These are phyloP conservation scores for Euclidia mi DNA, from an alignment of 2,888 invertebrate genomes.

Conservation along the genomic window DNA sequence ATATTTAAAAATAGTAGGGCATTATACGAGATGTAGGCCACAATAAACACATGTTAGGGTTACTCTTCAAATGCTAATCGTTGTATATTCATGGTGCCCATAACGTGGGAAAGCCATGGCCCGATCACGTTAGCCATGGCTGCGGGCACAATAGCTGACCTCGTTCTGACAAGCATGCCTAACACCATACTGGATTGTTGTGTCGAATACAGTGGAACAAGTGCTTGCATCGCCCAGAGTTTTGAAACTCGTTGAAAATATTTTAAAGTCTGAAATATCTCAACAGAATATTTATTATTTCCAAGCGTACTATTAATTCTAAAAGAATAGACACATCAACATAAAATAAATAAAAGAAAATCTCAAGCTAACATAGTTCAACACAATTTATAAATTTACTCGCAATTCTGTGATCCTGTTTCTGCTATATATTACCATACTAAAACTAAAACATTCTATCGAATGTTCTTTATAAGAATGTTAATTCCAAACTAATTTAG, in stretches of 20 bases:
- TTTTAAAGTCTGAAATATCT: no score
- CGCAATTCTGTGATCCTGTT: no score
- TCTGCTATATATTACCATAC: no score
- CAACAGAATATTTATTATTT: no score
- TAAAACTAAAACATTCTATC: not conserved
- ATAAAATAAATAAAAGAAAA: no score
- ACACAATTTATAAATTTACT: no score
- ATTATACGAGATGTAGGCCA: constrained; percentile 9
- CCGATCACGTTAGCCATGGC: constrained; percentile 59
- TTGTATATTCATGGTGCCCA: constrained; percentile 38
- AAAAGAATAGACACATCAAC: no score
- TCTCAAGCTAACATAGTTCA: no score
- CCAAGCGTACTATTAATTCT: no score
- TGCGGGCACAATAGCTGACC: constrained; percentile 68
- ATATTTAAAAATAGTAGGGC: not conserved
- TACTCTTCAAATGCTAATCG: constrained; percentile 45
- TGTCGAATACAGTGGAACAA: constrained; percentile 23
- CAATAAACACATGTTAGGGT: constrained; percentile 23
- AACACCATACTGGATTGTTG: constrained; percentile 43
- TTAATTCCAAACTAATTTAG: not conserved
- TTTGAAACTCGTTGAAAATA: not conserved
- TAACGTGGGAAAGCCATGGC: constrained; percentile 68
- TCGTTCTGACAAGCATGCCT: constrained; percentile 56
- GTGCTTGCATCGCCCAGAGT: not conserved
- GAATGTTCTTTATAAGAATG: not conserved